Evolutionary conservation across 2,888 invertebrate species (phyloP).

Genomic region (Heliconius hortense): DNA sequence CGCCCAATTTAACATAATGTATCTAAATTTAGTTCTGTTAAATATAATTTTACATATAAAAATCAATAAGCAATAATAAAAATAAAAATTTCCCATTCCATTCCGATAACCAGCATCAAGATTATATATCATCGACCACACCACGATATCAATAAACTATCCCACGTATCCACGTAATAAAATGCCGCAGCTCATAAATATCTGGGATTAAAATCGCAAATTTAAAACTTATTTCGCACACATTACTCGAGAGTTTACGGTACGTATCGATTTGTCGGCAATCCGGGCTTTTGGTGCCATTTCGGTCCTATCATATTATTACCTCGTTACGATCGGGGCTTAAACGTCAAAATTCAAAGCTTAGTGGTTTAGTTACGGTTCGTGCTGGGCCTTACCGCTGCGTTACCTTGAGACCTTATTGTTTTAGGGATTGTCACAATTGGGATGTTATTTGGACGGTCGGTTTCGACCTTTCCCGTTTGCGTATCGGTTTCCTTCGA

Average conservation of each 20-base stretch:
- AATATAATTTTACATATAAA: background rate
- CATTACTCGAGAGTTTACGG: constrained; percentile 34
- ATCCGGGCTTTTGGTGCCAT: constrained; percentile 29
- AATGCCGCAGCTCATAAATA: constrained; percentile 29
- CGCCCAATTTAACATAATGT: too few species aligned
- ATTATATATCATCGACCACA: background rate
- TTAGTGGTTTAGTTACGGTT: constrained; percentile 25
- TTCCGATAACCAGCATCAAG: constrained; percentile 2
- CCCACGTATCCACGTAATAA: constrained; percentile 25
- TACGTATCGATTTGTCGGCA: constrained; percentile 32
- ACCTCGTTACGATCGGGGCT: constrained; percentile 34
- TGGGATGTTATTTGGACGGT: background rate
- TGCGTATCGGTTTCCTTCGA: background rate
- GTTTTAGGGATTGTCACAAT: constrained; percentile 9
- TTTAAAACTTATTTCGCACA: constrained; percentile 39
- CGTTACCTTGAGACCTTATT: constrained; percentile 15
- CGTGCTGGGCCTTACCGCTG: background rate
- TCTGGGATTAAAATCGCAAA: constrained; percentile 34
- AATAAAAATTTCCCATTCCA: background rate
- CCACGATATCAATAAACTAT: constrained; percentile 23
- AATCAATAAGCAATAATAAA: background rate
- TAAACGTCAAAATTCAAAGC: constrained; percentile 32
- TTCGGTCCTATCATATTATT: constrained; percentile 34
- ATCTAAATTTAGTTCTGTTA: too few species aligned
- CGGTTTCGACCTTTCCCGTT: background rate